These are phyloP conservation scores for Calliphora vomitoria DNA, from an alignment of 2,888 invertebrate genomes.

Conservation along the genomic window DNA sequence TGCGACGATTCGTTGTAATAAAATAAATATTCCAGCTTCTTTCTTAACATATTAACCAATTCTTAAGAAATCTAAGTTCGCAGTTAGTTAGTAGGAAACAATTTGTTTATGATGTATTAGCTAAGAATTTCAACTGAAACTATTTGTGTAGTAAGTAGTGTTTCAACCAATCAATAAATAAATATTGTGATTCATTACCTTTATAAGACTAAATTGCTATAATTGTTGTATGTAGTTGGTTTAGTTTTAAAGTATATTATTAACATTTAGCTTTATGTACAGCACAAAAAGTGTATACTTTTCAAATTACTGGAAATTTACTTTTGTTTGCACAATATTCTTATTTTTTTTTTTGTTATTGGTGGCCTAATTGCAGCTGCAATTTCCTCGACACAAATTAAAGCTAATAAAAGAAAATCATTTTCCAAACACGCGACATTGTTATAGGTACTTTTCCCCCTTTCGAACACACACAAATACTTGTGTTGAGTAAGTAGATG, in stretches of 20 bases:
- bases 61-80: too few species aligned
- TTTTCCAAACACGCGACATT: constrained; percentile 58
- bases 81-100: too few species aligned
- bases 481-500: background rate
- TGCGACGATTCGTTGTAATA: too few species aligned
- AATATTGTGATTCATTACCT: background rate
- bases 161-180: background rate
- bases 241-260: too few species aligned
- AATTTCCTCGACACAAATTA: constrained; percentile 58
- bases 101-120: too few species aligned
- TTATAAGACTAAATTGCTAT: constrained; percentile 3
- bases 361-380: constrained; percentile 50
- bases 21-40: too few species aligned
- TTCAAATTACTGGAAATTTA: background rate
- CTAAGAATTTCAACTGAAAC: too few species aligned
- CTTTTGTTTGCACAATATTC: background rate
- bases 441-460: background rate
- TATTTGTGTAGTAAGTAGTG: too few species aligned
- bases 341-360: background rate
- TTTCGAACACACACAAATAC: background rate
- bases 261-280: too few species aligned
- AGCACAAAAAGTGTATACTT: background rate
- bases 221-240: background rate
- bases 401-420: constrained; percentile 30
- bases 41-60: too few species aligned